Conservation (phyloP, 2,113 vertebrate species). For the Strix aluco region DNA sequence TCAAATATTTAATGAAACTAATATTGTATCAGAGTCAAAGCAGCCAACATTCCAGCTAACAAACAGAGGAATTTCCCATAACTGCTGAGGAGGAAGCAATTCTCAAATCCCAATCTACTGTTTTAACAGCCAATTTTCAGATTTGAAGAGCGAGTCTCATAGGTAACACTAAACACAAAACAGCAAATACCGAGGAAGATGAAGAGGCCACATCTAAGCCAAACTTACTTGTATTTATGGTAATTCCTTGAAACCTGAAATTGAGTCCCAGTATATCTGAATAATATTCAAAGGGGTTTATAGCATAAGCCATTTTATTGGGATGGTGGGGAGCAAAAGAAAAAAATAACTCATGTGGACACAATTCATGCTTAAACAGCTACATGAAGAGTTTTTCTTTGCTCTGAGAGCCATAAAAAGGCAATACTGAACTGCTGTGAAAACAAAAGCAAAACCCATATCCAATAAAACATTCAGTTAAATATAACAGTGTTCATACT, state of each 20-base stretch:
- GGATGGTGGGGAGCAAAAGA: not conserved
- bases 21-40: not conserved
- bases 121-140: not conserved
- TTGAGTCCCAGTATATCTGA: not conserved
- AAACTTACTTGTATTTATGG: not conserved
- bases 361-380: not conserved
- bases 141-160: not conserved
- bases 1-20: not conserved
- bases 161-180: not conserved
- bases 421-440: not conserved
- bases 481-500: not conserved
- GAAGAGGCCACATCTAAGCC: not conserved
- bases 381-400: not conserved
- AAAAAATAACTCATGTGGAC: not conserved
- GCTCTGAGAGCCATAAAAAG: not conserved
- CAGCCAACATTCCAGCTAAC: not conserved
- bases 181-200: not conserved
- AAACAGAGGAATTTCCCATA: not conserved
- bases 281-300: not conserved
- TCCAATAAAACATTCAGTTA: not conserved
- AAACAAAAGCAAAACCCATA: not conserved
- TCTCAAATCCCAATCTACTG: not conserved
- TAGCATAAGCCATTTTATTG: not conserved
- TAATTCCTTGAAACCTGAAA: not conserved
- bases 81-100: not conserved